Evolutionary conservation across 2,113 vertebrate species (phyloP).

Genomic region (Perognathus longimembris): DNA sequence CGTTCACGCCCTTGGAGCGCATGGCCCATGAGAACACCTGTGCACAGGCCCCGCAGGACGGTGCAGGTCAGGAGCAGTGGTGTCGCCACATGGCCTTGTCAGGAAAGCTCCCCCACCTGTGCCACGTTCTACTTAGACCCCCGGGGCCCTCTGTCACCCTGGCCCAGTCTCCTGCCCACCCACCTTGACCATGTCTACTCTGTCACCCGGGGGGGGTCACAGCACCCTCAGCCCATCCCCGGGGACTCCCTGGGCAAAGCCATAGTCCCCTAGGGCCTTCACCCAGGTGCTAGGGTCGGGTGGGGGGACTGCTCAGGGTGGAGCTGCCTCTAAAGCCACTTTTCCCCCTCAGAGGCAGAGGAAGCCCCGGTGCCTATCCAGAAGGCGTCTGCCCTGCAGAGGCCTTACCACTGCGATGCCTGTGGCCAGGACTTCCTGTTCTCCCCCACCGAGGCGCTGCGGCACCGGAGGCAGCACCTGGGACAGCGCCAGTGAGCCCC

Average conservation of each 20-base stretch:
- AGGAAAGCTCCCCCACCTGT: background rate
- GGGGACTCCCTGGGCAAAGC: no score
- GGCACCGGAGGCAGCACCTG: conserved; percentile 90
- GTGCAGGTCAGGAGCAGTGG: conserved; percentile 33
- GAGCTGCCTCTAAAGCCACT: accelerated
- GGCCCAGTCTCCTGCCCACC: background rate
- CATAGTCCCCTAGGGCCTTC: no score
- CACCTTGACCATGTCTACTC: background rate
- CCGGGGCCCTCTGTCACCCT: background rate
- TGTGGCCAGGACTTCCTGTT: conserved; percentile 90
- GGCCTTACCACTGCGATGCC: conserved; percentile 89
- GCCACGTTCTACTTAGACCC: background rate
- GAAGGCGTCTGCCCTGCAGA: conserved; percentile 82
- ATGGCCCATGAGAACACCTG: conserved; percentile 91
- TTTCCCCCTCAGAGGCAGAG: conserved; percentile 17
- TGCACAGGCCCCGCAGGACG: background rate
- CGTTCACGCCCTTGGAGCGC: conserved; percentile 93
- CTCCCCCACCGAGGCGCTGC: conserved; percentile 93
- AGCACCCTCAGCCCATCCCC: background rate
- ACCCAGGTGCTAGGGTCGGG: background rate
- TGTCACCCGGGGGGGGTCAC: background rate
- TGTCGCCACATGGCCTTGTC: background rate
- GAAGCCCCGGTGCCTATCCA: background rate
- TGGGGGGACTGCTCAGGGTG: background rate
- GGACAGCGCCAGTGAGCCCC: no score